Evolutionary conservation across 2,888 invertebrate species (phyloP).

Genomic region (Heliconius ethilla): DNA sequence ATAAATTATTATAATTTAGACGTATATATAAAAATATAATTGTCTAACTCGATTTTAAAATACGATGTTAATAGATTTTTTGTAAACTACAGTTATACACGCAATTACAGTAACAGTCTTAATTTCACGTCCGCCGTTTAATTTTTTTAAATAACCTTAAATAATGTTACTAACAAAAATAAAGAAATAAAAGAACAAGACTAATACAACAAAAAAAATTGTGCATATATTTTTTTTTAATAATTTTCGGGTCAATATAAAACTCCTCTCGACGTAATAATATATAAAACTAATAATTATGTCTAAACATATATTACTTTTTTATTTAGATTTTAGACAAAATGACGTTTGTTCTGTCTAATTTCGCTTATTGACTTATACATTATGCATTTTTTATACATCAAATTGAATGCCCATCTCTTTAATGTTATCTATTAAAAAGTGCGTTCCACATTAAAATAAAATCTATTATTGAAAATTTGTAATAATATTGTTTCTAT

Average conservation of each 20-base stretch:
- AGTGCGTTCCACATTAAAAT: slow-evolving; percentile 19
- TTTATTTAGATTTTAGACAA: not conserved
- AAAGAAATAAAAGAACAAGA: slow-evolving; percentile 5
- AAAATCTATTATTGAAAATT: slow-evolving; percentile 8
- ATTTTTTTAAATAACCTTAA: slow-evolving; percentile 23
- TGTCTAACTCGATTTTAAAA: slow-evolving; percentile 2
- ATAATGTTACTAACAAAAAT: slow-evolving; percentile 11
- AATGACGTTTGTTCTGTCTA: slow-evolving; percentile 18
- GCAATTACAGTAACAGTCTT: slow-evolving; percentile 41
- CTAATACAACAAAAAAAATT: slow-evolving; percentile 1
- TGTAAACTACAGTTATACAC: slow-evolving; percentile 32
- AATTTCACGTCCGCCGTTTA: slow-evolving; percentile 24
- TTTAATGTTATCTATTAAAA: slow-evolving; percentile 18
- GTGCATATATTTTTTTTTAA: slow-evolving; percentile 8
- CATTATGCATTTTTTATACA: slow-evolving; percentile 10
- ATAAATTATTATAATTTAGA: not conserved
- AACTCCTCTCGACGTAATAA: slow-evolving; percentile 19
- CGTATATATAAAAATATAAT: slow-evolving; percentile 8
- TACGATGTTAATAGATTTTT: slow-evolving; percentile 7
- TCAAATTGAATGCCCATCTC: not conserved
- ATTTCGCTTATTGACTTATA: not conserved
- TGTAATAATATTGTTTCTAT: slow-evolving; percentile 16
- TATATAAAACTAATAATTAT: slow-evolving; percentile 17
- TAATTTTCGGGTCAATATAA: slow-evolving; percentile 4
- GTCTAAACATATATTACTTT: slow-evolving; percentile 28